These are phyloP conservation scores for Globodera ellingtonae DNA, from an alignment of 1,140 invertebrate species.

Conservation along the genomic window DNA sequence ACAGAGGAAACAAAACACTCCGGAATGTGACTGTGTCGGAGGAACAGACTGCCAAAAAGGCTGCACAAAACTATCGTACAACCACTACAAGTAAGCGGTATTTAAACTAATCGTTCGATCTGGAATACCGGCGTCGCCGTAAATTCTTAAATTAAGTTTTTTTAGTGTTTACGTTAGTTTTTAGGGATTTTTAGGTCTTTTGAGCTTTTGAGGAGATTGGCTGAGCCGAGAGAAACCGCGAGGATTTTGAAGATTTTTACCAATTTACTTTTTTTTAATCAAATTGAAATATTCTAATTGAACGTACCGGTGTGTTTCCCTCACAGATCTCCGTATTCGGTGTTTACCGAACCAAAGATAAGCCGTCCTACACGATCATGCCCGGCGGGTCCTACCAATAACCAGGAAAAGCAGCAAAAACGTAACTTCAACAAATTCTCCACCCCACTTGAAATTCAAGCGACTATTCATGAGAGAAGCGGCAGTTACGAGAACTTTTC, in stretches of 20 bases:
- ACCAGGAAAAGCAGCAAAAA: background rate
- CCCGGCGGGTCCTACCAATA: background rate
- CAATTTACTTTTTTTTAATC: background rate
- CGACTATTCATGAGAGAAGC: conserved; percentile 4
- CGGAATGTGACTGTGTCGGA: background rate
- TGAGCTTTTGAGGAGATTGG: too few species aligned
- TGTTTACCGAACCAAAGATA: background rate
- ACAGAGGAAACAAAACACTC: background rate
- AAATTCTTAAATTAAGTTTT: too few species aligned
- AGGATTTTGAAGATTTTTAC: too few species aligned
- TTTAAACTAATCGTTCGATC: background rate
- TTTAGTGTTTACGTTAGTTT: background rate
- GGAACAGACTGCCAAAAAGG: background rate
- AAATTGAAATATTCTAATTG: background rate
- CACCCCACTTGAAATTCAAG: background rate
- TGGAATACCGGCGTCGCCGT: too few species aligned
- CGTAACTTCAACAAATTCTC: background rate
- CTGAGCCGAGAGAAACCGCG: too few species aligned
- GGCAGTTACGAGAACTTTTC: conserved; percentile 6
- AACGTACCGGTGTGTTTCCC: background rate
- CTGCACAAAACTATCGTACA: background rate
- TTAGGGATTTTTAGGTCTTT: too few species aligned
- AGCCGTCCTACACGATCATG: background rate
- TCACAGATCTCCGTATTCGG: background rate
- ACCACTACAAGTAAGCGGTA: background rate